A percentile compares a stretch with the other conserved stretches of the same genome.
Conservation (phyloP, 2,888 invertebrate species). For the Dastarcus helophoroides region DNA sequence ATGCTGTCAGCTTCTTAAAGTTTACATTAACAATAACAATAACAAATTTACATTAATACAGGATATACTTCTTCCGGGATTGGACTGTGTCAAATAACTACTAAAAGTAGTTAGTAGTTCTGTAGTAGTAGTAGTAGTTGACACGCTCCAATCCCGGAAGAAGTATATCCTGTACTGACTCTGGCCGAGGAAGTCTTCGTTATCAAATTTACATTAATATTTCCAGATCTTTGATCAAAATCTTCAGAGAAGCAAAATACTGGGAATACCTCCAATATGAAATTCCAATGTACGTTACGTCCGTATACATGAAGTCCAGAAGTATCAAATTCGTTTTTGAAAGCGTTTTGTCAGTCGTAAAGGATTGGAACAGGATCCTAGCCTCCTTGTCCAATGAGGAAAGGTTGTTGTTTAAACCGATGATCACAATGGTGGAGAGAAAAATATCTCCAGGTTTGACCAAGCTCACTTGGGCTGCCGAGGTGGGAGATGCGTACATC, state of each 20-base stretch:
- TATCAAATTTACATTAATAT: no score
- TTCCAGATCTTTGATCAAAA: slow-evolving; percentile 47
- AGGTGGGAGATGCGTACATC: slow-evolving; percentile 60
- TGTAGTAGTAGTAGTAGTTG: no score
- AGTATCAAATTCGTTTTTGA: slow-evolving; percentile 53
- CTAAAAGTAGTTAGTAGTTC: no score
- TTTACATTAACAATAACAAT: no score
- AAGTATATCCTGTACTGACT: no score
- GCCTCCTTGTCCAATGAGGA: slow-evolving; percentile 67
- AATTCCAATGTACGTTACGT: slow-evolving; percentile 55
- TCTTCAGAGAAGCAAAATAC: slow-evolving; percentile 60
- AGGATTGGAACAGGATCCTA: slow-evolving; percentile 69
- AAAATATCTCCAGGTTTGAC: slow-evolving; percentile 63
- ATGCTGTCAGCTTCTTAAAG: no score
- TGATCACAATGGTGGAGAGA: slow-evolving; percentile 51
- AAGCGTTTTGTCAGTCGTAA: slow-evolving; percentile 57
- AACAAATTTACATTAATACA: no score
- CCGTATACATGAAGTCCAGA: slow-evolving; percentile 50
- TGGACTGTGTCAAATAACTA: no score
- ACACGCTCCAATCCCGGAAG: no score
- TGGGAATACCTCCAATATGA: slow-evolving; percentile 62
- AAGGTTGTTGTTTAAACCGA: slow-evolving; percentile 61
- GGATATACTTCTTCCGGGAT: no score
- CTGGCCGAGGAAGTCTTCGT: no score
- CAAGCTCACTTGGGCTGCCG: slow-evolving; percentile 63